phyloP scores from a whole-genome alignment of 2,888 invertebrate species.

The Rotaria sp. region DNA sequence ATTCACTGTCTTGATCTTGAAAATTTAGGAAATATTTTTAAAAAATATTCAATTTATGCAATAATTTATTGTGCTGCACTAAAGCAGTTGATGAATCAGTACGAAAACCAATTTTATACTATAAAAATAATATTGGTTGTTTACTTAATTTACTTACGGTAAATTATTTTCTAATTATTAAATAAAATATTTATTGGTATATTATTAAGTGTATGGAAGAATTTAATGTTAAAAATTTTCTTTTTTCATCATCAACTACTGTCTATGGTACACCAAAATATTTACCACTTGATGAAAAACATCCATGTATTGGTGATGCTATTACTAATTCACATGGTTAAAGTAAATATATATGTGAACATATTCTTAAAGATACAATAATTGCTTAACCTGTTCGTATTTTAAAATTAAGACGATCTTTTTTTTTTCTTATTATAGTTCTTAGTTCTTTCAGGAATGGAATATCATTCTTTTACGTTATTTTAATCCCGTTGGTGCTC shows the following conservation, averaged over 20 bases:
- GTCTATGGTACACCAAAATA: slow-evolving; percentile 83
- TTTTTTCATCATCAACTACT: slow-evolving; percentile 81
- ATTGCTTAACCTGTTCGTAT: slow-evolving; percentile 69
- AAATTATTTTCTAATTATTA: slow-evolving; percentile 61
- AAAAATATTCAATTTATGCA: slow-evolving; percentile 42
- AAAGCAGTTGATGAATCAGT: slow-evolving; percentile 94
- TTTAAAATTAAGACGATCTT: neutral
- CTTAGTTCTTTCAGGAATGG: slow-evolving; percentile 66
- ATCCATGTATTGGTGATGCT: slow-evolving; percentile 67
- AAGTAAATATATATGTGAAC: slow-evolving; percentile 89
- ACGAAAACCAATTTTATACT: slow-evolving; percentile 80
- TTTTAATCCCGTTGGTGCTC: slow-evolving; percentile 92
- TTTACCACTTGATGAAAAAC: slow-evolving; percentile 80
- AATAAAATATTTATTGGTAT: slow-evolving; percentile 54
- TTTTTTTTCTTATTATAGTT: too few species aligned
- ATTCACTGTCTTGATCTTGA: slow-evolving; percentile 33
- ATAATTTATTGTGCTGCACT: slow-evolving; percentile 95
- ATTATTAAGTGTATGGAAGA: slow-evolving; percentile 71
- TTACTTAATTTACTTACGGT: slow-evolving; percentile 85
- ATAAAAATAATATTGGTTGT: slow-evolving; percentile 84
- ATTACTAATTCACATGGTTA: slow-evolving; percentile 91
- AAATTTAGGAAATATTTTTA: slow-evolving; percentile 11
- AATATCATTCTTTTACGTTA: slow-evolving; percentile 83
- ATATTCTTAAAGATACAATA: slow-evolving; percentile 81
- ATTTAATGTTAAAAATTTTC: slow-evolving; percentile 72